Percentiles rank a stretch among this genome's conserved stretches.
Evolutionary conservation across 1,140 invertebrate genomes (phyloP).

Genomic region (Venustaconcha ellipsiformis): DNA sequence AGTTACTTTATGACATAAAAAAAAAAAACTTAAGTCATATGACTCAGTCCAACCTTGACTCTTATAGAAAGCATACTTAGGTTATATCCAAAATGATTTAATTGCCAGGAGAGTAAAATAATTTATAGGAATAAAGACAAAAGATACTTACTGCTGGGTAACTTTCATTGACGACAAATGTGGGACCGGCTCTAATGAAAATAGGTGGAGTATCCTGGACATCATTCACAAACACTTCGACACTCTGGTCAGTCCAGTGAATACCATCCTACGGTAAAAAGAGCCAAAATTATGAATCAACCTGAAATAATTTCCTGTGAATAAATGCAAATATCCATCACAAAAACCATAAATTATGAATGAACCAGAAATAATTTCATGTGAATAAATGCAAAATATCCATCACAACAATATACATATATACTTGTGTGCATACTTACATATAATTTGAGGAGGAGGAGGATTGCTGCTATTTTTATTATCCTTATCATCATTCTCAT

Average conservation of each 20-base stretch:
- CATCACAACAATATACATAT: no score
- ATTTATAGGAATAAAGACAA: background rate
- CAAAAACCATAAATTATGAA: background rate
- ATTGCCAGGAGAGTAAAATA: background rate
- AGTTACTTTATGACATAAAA: no score
- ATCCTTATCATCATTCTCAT: no score
- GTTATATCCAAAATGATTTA: background rate
- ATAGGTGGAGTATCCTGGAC: conserved; percentile 43
- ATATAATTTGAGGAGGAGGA: no score
- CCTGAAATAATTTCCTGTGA: no score
- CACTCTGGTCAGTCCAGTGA: conserved; percentile 14
- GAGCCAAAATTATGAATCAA: background rate
- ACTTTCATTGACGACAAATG: conserved; percentile 28
- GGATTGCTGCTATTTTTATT: no score
- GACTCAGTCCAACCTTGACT: no score
- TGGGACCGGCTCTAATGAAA: conserved; percentile 10
- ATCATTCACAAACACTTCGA: conserved; percentile 37
- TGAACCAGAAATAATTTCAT: no score
- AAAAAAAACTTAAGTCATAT: no score
- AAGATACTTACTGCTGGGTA: conserved; percentile 30
- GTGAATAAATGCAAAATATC: no score
- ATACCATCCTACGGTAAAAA: conserved; percentile 39
- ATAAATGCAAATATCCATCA: no score
- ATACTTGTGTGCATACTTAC: no score
- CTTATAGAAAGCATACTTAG: background rate